Percentiles rank a stretch among this genome's conserved stretches.
phyloP scores from a whole-genome alignment of 2,797 vertebrate species.

The Furcifer pardalis region DNA sequence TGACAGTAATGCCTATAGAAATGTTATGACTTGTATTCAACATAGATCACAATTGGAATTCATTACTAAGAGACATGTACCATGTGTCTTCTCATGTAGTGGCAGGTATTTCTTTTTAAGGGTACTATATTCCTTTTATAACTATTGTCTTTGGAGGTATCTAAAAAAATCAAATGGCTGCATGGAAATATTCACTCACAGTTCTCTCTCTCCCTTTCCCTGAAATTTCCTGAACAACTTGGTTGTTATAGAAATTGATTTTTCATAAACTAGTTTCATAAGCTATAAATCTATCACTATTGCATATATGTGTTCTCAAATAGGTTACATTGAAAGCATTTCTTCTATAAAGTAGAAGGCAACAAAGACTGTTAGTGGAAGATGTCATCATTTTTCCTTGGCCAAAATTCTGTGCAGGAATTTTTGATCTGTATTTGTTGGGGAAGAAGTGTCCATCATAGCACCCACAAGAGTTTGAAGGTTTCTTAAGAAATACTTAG shows the following conservation, averaged over 20 bases:
- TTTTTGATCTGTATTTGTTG: constrained; percentile 4
- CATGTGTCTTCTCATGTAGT: constrained; percentile 22
- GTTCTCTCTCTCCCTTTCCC: constrained; percentile 16
- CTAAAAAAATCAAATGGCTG: constrained; percentile 41
- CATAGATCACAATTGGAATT: constrained; percentile 9
- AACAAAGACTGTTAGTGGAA: not conserved
- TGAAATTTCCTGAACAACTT: constrained; percentile 51
- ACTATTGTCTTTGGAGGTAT: constrained; percentile 41
- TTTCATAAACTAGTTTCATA: constrained; percentile 65
- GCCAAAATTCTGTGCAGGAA: not conserved
- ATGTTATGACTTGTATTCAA: constrained; percentile 13
- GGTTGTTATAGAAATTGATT: constrained; percentile 71
- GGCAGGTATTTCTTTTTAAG: constrained; percentile 20
- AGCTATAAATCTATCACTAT: constrained; percentile 68
- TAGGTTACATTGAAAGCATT: constrained; percentile 68
- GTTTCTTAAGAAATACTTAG: not conserved
- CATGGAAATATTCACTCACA: constrained; percentile 53
- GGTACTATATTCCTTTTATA: constrained; percentile 38
- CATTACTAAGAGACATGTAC: constrained; percentile 19
- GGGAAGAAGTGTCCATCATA: not conserved
- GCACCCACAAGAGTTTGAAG: not conserved
- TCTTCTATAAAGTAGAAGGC: constrained; percentile 49
- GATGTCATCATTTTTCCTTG: constrained; percentile 26
- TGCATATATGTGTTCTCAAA: constrained; percentile 58
- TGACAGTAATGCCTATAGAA: constrained; percentile 28